Percentiles rank a stretch among this genome's conserved stretches.
These are phyloP conservation scores for Botrylloides violaceus DNA, from an alignment of 23 tunicate genomes.

Conservation along the genomic window DNA sequence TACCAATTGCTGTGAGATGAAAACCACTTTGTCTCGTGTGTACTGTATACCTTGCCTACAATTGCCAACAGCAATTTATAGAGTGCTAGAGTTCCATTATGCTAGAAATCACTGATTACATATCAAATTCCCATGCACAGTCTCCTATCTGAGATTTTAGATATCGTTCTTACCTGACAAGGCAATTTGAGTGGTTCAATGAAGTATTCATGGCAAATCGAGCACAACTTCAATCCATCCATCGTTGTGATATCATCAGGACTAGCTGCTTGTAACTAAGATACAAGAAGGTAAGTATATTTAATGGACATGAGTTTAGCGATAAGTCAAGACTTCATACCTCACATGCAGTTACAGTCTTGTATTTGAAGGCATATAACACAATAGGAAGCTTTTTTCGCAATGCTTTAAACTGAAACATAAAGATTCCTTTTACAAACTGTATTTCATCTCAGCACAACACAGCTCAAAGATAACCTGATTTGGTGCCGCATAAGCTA, in stretches of 20 bases:
- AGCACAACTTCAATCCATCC: background rate
- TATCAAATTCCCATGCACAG: too few species aligned
- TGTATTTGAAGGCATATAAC: background rate
- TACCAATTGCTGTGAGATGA: too few species aligned
- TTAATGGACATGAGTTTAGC: background rate
- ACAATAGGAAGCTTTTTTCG: background rate
- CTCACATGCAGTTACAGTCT: slow-evolving; percentile 3
- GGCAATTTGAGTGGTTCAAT: slow-evolving; percentile 11
- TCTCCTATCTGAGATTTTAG: too few species aligned
- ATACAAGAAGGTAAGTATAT: background rate
- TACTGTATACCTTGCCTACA: too few species aligned
- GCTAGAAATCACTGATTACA: too few species aligned
- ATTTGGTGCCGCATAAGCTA: too few species aligned
- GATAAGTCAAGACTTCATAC: background rate
- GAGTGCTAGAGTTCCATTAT: too few species aligned
- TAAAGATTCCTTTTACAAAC: too few species aligned
- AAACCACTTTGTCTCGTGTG: too few species aligned
- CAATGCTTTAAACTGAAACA: slow-evolving; percentile 11
- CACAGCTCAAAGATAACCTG: too few species aligned
- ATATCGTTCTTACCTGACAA: background rate
- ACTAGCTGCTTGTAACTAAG: background rate
- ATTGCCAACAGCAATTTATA: too few species aligned
- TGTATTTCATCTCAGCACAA: too few species aligned
- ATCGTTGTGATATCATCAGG: slow-evolving; percentile 10
- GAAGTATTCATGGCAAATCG: slow-evolving; percentile 5